A percentile compares a stretch with the other conserved stretches of the same genome.
Conservation (phyloP, 2,888 invertebrate genomes). For the Meloe dianella region DNA sequence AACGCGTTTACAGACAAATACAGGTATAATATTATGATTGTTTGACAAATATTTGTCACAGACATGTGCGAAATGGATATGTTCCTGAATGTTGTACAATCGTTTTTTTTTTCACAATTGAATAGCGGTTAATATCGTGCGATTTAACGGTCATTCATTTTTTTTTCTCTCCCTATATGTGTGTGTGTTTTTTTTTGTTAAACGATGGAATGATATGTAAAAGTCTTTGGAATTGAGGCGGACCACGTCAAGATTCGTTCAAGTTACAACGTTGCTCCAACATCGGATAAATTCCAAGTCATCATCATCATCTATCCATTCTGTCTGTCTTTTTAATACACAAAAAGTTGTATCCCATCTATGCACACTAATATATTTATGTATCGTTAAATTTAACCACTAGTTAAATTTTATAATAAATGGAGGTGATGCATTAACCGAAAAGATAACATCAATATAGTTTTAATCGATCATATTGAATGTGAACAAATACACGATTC, state of each 20-base stretch:
- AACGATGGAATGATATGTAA: slow-evolving; percentile 1
- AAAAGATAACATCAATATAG: slow-evolving; percentile 46
- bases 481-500: slow-evolving; percentile 27
- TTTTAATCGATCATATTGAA: slow-evolving; percentile 31
- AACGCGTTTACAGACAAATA: slow-evolving; percentile 25
- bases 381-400: slow-evolving; percentile 36
- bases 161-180: background rate
- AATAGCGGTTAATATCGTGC: slow-evolving; percentile 14
- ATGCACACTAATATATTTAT: slow-evolving; percentile 14
- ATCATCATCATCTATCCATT: slow-evolving; percentile 10
- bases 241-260: slow-evolving; percentile 4
- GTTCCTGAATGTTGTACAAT: slow-evolving; percentile 12
- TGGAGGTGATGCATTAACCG: slow-evolving; percentile 38
- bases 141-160: background rate
- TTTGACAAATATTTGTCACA: background rate
- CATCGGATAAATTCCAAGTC: slow-evolving; percentile 15
- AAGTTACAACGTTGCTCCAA: background rate
- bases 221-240: background rate
- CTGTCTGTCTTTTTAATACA: background rate
- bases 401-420: slow-evolving; percentile 38
- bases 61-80: background rate
- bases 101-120: slow-evolving; percentile 15
- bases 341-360: background rate
- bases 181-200: background rate
- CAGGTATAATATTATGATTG: background rate